Evolutionary conservation across 2,113 vertebrate genomes (phyloP).

Genomic region (Prinia subflava): DNA sequence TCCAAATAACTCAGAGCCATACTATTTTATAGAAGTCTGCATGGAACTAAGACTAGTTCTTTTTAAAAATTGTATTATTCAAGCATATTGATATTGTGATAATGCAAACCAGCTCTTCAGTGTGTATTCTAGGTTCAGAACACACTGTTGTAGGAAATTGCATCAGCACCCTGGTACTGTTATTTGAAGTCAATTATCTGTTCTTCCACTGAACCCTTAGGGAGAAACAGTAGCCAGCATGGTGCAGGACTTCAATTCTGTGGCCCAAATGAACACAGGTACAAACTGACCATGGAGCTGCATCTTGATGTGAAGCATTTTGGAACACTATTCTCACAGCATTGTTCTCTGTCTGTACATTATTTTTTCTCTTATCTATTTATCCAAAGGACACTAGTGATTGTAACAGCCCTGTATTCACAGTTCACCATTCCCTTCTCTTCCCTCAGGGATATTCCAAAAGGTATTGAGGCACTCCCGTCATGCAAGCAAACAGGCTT

Average conservation of each 20-base stretch:
- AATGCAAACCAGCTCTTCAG: neutral
- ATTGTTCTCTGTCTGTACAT: neutral
- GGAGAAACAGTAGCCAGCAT: neutral
- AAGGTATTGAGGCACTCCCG: neutral
- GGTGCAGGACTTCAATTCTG: neutral
- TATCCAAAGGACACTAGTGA: neutral
- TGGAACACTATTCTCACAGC: neutral
- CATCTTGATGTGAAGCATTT: neutral
- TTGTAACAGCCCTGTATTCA: neutral
- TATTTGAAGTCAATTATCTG: neutral
- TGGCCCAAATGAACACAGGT: fast-evolving
- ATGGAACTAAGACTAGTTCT: neutral
- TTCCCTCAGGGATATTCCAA: neutral
- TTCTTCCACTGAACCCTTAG: neutral
- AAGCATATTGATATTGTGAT: neutral
- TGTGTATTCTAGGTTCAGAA: neutral
- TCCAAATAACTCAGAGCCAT: neutral
- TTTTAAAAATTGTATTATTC: neutral
- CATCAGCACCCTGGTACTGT: neutral
- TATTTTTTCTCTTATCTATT: neutral
- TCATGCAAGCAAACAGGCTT: neutral
- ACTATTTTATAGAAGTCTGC: neutral
- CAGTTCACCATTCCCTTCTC: neutral
- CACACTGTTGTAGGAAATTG: neutral
- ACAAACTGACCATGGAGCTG: neutral